Evolutionary conservation across 2,113 vertebrate genomes (phyloP).

Genomic region (Myrmophylax atrothorax): DNA sequence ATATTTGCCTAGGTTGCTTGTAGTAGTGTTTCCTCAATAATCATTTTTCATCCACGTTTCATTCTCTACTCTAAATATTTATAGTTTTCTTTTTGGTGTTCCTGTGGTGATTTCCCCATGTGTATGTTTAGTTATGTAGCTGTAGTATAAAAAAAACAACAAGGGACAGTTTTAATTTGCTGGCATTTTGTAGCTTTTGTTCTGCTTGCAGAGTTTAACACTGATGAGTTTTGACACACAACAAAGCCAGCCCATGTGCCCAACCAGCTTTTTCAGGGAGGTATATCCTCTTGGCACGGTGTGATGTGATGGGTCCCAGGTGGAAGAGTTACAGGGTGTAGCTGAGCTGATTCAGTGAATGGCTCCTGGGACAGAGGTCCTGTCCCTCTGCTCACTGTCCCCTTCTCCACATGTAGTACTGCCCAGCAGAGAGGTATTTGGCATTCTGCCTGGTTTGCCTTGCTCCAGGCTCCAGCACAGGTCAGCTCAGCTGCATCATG

Average conservation of each 20-base stretch:
- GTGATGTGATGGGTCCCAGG: background rate
- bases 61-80: constrained; percentile 30
- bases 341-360: background rate
- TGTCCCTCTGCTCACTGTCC: background rate
- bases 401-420: background rate
- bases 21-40: background rate
- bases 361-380: background rate
- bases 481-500: background rate
- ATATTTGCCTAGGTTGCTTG: constrained; percentile 12
- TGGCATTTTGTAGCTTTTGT: constrained; percentile 11
- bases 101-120: background rate
- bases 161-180: background rate
- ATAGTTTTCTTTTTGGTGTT: background rate
- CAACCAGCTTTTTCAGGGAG: background rate
- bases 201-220: background rate
- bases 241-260: background rate
- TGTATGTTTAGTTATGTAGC: background rate
- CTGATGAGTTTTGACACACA: background rate
- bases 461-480: background rate
- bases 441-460: background rate
- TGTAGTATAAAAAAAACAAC: background rate
- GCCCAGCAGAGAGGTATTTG: background rate
- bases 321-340: background rate
- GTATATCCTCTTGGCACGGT: background rate
- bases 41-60: background rate